A percentile compares a stretch with the other conserved stretches of the same genome.
phyloP scores from a whole-genome alignment of 1,140 invertebrate genomes.

The Drosophila parabipectinata region DNA sequence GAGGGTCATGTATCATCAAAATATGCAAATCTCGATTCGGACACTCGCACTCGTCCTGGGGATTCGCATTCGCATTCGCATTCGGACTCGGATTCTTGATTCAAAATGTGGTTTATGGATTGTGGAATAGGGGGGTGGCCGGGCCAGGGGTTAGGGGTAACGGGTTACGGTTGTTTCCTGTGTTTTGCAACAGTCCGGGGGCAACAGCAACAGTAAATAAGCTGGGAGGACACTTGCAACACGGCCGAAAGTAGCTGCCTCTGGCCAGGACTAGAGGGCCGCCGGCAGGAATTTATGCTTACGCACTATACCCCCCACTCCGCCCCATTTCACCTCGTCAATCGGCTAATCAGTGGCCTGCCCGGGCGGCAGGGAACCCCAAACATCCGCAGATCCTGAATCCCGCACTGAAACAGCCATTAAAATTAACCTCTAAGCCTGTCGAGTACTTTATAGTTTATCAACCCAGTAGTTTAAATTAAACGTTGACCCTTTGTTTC shows the following conservation, averaged over 20 bases:
- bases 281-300: constrained; percentile 60
- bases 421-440: not conserved
- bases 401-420: not conserved
- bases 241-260: constrained; percentile 60
- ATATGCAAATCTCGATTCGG: constrained; percentile 67
- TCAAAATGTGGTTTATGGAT: not conserved
- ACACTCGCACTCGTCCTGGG: constrained; percentile 19
- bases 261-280: constrained; percentile 3
- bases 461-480: not conserved
- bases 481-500: not conserved
- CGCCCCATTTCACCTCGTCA: constrained; percentile 20
- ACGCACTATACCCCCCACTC: constrained; percentile 8
- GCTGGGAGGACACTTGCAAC: constrained; percentile 7
- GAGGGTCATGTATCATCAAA: constrained; percentile 75
- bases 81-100: constrained; percentile 13
- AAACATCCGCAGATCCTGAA: not conserved
- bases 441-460: not conserved
- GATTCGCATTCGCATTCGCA: constrained; percentile 23
- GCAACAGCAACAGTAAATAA: constrained; percentile 71
- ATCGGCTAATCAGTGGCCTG: constrained; percentile 34
- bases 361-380: not conserved
- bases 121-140: constrained; percentile 4
- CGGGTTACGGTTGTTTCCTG: constrained; percentile 4
- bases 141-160: constrained; percentile 8
- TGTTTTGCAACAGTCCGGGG: constrained; percentile 1